These are phyloP conservation scores for Phortica okadai DNA, from an alignment of 2,888 invertebrate species.

Conservation along the genomic window DNA sequence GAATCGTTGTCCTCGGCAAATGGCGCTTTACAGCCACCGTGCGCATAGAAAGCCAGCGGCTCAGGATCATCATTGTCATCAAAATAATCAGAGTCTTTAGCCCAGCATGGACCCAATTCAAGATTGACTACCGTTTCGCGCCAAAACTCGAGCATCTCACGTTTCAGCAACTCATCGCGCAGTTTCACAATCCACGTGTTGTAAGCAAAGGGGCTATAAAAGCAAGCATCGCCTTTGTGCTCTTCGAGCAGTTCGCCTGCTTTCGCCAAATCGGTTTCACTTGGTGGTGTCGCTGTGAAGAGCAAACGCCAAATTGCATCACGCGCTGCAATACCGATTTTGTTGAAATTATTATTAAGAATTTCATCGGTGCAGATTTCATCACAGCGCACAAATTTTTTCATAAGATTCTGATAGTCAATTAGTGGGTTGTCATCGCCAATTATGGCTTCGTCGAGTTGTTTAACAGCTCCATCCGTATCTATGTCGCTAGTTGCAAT, in stretches of 20 bases:
- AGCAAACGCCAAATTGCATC: constrained; percentile 59
- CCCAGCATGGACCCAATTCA: constrained; percentile 69
- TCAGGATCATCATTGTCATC: constrained; percentile 59
- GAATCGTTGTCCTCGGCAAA: constrained; percentile 39
- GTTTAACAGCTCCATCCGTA: constrained; percentile 36
- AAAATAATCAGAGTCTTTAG: constrained; percentile 69
- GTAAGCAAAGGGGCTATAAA: constrained; percentile 64
- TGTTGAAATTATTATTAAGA: constrained; percentile 52
- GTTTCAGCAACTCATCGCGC: constrained; percentile 64
- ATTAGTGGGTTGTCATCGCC: constrained; percentile 45
- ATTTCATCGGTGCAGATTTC: constrained; percentile 53
- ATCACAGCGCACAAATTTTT: constrained; percentile 55
- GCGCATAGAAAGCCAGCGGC: constrained; percentile 66
- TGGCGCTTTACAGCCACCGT: constrained; percentile 57
- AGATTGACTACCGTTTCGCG: constrained; percentile 64
- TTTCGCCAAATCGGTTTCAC: constrained; percentile 38
- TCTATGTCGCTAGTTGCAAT: neutral
- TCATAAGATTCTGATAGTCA: constrained; percentile 60
- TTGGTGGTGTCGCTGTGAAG: constrained; percentile 50
- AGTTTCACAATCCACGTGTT: constrained; percentile 73
- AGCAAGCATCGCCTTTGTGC: constrained; percentile 74
- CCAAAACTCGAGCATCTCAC: constrained; percentile 70
- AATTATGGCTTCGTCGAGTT: constrained; percentile 54
- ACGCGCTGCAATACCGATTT: constrained; percentile 47
- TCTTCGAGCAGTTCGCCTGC: constrained; percentile 56